phyloP scores from a whole-genome alignment of 2,888 invertebrate genomes.

The Himalopsyche tibetana region DNA sequence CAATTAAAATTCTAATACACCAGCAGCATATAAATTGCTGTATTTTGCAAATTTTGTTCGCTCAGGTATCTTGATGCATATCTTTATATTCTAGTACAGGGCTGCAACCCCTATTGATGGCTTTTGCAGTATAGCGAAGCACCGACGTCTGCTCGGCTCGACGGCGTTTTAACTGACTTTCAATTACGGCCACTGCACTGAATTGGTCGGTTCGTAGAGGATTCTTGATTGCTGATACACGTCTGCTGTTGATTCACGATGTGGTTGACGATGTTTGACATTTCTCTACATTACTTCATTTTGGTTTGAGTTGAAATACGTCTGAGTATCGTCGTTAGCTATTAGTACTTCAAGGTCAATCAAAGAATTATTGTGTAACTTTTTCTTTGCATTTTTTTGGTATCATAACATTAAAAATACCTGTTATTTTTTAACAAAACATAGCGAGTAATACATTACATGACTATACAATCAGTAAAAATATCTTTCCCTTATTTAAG shows the following conservation, averaged over 20 bases:
- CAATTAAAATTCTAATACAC: background rate
- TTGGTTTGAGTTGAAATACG: background rate
- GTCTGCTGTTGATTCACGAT: background rate
- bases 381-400: too few species aligned
- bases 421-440: too few species aligned
- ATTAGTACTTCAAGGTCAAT: background rate
- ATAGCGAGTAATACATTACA: too few species aligned
- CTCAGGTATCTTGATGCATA: background rate
- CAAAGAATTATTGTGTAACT: too few species aligned
- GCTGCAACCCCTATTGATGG: background rate
- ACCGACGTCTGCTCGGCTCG: background rate
- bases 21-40: background rate
- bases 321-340: background rate
- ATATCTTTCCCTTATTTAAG: too few species aligned
- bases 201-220: constrained; percentile 3
- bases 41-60: constrained; percentile 11
- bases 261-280: background rate
- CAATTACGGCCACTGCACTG: constrained; percentile 28
- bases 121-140: background rate
- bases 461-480: too few species aligned
- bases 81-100: background rate
- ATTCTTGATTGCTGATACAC: constrained; percentile 1
- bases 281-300: background rate
- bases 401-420: too few species aligned
- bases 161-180: constrained; percentile 15